phyloP scores from a whole-genome alignment of 2,797 vertebrate species.

The Amblyopsis hoosieri region DNA sequence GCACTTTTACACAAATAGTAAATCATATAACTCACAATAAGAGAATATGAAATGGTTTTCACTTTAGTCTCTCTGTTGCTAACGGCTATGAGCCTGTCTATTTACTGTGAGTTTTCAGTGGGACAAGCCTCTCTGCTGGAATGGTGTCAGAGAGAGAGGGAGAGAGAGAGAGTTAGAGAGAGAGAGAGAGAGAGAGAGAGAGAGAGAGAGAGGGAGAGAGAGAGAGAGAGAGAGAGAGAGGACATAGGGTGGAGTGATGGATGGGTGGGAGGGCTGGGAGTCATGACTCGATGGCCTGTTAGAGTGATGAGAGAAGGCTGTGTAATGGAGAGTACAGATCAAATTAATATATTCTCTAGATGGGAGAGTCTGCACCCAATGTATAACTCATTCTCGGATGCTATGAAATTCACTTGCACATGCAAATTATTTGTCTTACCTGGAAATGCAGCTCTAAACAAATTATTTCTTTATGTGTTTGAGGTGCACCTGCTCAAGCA shows the following conservation, averaged over 20 bases:
- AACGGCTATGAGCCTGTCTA: neutral
- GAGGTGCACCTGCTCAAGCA: neutral
- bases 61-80: no score
- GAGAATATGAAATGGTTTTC: no score
- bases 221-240: slow-evolving; percentile 23
- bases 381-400: slow-evolving; percentile 47
- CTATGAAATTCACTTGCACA: slow-evolving; percentile 37
- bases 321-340: slow-evolving; percentile 46
- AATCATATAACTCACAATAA: no score
- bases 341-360: slow-evolving; percentile 57
- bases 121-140: slow-evolving; percentile 1
- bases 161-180: slow-evolving; percentile 34
- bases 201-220: slow-evolving; percentile 32
- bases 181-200: slow-evolving; percentile 2
- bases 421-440: slow-evolving; percentile 1
- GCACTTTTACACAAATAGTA: no score
- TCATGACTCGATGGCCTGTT: slow-evolving; percentile 42
- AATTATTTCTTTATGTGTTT: slow-evolving; percentile 2
- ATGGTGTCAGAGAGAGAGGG: slow-evolving; percentile 26
- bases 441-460: slow-evolving; percentile 20
- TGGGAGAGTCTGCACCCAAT: slow-evolving; percentile 35
- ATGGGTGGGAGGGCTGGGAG: slow-evolving; percentile 49
- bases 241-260: slow-evolving; percentile 39
- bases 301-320: slow-evolving; percentile 51
- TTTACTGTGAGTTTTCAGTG: neutral